Base-by-base conservation (phyloP, 2,888 invertebrate species). In the Acanthosepion lycidas region DNA sequence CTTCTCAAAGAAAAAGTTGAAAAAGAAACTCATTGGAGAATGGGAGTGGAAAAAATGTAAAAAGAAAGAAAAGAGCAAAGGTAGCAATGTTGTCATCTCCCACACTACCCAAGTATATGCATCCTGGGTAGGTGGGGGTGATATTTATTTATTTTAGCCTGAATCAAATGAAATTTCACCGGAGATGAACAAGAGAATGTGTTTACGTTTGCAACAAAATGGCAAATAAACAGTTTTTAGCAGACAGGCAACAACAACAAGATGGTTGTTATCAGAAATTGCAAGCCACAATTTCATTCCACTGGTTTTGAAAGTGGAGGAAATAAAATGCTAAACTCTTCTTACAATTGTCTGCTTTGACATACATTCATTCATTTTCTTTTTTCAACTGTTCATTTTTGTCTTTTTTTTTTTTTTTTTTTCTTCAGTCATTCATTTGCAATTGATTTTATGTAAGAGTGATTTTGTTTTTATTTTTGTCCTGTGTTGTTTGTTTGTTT, bases 231-330 rank as follows among this genome's bases (percentile, higher is more conserved):
- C n/a, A 78, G 78, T 12, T 78, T 78, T 28, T n/a, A 23, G 1
- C n/a, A 78, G 33, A n/a, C 78, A 78, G n/a, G 78, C 15, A 59
- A 59, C 59, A 59, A 51, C 26, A 28, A 78, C 6, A 78, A 78
- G 18, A 78, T 78, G n/a, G 9, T 9, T n/a, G n/a, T 78, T 9
- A 78, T 78, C n/a, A 9, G 33, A 78, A 78, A 78, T 78, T 78
- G 78, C n/a, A n/a, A 78, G 78, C n/a, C 78, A 78, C 78, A n/a
- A 78, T 78, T 78, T 78, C 33, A 78, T 78, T 78, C 78, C 78
- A 33, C 78, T 78, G 64, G 8, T 9, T 78, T 15, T 12, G 12
- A n/a, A 78, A 78, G 23, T n/a, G 33, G n/a, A n/a, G 33, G 33
- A 78, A 78, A 78, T 8, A 23, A n/a, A 78, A 78, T 33, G 33